Evolutionary conservation across 2,888 invertebrate genomes (phyloP).

Genomic region (Bombyx huttoni): DNA sequence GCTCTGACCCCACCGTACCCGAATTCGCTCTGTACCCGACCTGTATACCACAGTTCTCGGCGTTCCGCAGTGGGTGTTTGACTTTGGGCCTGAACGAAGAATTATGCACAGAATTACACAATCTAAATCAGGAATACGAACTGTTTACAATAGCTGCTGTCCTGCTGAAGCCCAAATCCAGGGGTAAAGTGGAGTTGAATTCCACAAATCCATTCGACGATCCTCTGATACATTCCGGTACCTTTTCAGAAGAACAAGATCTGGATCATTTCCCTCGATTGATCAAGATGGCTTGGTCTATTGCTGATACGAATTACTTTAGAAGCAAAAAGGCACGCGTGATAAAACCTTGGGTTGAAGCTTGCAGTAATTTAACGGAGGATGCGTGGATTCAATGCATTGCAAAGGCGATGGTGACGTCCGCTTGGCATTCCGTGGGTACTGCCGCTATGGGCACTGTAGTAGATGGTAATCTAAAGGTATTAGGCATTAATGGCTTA

Average conservation of each 20-base stretch:
- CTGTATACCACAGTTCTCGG: slow-evolving; percentile 23
- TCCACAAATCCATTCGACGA: slow-evolving; percentile 26
- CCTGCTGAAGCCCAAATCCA: slow-evolving; percentile 43
- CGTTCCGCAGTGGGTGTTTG: slow-evolving; percentile 25
- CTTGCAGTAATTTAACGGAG: slow-evolving; percentile 23
- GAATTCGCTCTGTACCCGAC: slow-evolving; percentile 48
- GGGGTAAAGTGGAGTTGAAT: slow-evolving; percentile 33
- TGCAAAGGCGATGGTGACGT: slow-evolving; percentile 30
- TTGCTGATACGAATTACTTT: slow-evolving; percentile 37
- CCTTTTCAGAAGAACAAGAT: slow-evolving; percentile 33
- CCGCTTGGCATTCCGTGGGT: slow-evolving; percentile 56
- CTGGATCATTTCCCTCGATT: slow-evolving; percentile 31
- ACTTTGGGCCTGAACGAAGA: slow-evolving; percentile 27
- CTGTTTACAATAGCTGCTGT: slow-evolving; percentile 38
- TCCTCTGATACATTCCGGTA: slow-evolving; percentile 43
- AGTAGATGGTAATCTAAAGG: slow-evolving; percentile 30
- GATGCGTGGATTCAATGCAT: slow-evolving; percentile 56
- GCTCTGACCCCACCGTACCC: slow-evolving; percentile 23
- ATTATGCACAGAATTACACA: slow-evolving; percentile 28
- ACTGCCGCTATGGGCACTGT: slow-evolving; percentile 47
- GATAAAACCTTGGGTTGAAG: slow-evolving; percentile 26
- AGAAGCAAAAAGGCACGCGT: slow-evolving; percentile 25
- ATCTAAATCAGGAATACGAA: slow-evolving; percentile 27
- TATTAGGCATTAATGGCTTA: slow-evolving; percentile 28
- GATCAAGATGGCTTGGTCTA: slow-evolving; percentile 23